Conservation (phyloP, 2,113 vertebrate species). For the Colistium nudipinnis region DNA sequence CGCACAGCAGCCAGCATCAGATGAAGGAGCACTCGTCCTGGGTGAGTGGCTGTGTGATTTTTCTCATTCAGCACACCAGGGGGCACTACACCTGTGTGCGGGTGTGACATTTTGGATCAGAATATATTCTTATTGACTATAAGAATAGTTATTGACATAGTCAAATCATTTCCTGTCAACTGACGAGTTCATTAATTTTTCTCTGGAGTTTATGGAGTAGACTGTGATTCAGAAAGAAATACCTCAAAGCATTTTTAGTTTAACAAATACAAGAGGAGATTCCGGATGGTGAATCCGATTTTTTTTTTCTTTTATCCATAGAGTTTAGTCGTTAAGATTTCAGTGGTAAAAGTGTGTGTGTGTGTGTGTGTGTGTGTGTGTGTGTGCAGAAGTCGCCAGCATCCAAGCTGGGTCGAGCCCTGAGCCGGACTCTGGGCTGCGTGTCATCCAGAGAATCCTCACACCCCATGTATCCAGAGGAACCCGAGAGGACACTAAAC, state of each 20-base stretch:
- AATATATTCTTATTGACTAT: too few relatives aligned
- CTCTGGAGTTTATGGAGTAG: too few relatives aligned
- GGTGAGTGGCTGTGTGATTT: constrained; percentile 80
- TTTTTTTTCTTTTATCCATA: too few relatives aligned
- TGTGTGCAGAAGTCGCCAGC: constrained; percentile 90
- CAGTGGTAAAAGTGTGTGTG: neutral
- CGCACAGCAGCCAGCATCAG: constrained; percentile 95
- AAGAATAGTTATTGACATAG: too few relatives aligned
- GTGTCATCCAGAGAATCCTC: constrained; percentile 89
- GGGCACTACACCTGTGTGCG: constrained; percentile 18
- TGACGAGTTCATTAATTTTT: too few relatives aligned
- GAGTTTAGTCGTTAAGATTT: neutral
- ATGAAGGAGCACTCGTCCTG: constrained; percentile 99
- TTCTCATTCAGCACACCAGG: constrained; percentile 27
- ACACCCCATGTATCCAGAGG: constrained; percentile 92
- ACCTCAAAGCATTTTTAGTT: too few relatives aligned
- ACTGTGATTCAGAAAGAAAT: too few relatives aligned
- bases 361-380: neutral
- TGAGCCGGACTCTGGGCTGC: constrained; percentile 93
- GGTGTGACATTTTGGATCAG: too few relatives aligned
- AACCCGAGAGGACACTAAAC: constrained; percentile 92
- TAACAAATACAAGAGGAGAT: too few relatives aligned
- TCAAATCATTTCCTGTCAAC: too few relatives aligned
- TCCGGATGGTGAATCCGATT: too few relatives aligned
- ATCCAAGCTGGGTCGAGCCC: constrained; percentile 93